These are phyloP conservation scores for Panagrolaimus sp. DNA, from an alignment of 1,140 invertebrate species.

Conservation along the genomic window DNA sequence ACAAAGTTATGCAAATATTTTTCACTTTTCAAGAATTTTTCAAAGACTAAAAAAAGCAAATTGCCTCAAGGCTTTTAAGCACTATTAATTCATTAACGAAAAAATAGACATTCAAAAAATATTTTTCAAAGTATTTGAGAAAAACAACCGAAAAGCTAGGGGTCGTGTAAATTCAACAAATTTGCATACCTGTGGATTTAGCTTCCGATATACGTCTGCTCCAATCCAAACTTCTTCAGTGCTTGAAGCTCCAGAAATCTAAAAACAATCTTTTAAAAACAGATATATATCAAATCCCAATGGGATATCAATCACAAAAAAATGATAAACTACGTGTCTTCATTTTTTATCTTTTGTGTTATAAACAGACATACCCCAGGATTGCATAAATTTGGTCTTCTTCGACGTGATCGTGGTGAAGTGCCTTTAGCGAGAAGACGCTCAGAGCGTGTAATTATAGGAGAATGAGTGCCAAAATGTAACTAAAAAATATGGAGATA, in stretches of 20 bases:
- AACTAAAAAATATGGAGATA: constrained; percentile 47
- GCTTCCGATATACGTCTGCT: constrained; percentile 43
- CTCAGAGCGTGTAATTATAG: constrained; percentile 51
- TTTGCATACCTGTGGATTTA: constrained; percentile 49
- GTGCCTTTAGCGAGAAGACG: constrained; percentile 50
- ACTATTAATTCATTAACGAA: too few species aligned
- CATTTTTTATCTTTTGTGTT: constrained; percentile 9
- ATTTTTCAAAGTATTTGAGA: too few species aligned
- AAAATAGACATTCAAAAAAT: too few species aligned
- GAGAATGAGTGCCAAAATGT: constrained; percentile 40
- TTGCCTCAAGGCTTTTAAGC: too few species aligned
- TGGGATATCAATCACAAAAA: constrained; percentile 8
- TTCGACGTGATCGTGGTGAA: constrained; percentile 43
- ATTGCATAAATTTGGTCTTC: constrained; percentile 16
- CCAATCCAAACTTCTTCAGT: constrained; percentile 57
- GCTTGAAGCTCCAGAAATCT: constrained; percentile 40
- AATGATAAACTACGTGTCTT: not conserved
- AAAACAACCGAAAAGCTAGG: too few species aligned
- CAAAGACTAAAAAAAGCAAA: constrained; percentile 3
- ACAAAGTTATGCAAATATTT: not conserved
- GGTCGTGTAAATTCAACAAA: too few species aligned
- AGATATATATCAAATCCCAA: not conserved
- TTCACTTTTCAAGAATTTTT: not conserved
- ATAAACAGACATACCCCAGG: not conserved
- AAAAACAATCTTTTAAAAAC: too few species aligned